Evolutionary conservation across 1,140 invertebrate genomes (phyloP).

Genomic region (Habropoda laboriosa): DNA sequence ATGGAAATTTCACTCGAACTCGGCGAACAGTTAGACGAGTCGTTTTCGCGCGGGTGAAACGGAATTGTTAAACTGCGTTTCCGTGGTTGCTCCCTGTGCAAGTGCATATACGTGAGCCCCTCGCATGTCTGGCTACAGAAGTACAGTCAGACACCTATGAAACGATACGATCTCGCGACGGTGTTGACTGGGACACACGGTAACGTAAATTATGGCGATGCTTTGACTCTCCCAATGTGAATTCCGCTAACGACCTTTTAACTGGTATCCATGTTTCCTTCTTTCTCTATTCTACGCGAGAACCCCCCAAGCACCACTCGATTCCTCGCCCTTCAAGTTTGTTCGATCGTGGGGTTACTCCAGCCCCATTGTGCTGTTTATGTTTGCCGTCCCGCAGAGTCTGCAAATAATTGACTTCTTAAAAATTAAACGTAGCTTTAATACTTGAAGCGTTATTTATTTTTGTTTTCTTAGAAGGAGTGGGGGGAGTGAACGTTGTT

Average conservation of each 20-base stretch:
- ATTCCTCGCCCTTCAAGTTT: background rate
- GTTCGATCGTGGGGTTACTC: slow-evolving; percentile 20
- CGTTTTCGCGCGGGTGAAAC: slow-evolving; percentile 55
- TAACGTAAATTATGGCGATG: slow-evolving; percentile 63
- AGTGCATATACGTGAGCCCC: background rate
- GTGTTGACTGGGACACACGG: slow-evolving; percentile 63
- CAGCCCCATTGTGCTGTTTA: background rate
- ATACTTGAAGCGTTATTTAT: background rate
- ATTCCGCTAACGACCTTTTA: slow-evolving; percentile 64
- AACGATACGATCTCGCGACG: slow-evolving; percentile 65
- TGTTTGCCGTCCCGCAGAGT: no score
- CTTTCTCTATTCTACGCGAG: background rate
- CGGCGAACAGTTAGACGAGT: slow-evolving; percentile 43
- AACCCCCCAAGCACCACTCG: background rate
- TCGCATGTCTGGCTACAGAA: slow-evolving; percentile 44
- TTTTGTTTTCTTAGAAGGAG: no score
- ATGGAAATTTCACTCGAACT: slow-evolving; percentile 36
- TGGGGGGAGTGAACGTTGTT: no score
- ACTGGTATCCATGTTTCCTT: slow-evolving; percentile 23
- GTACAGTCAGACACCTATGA: slow-evolving; percentile 53
- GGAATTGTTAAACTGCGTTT: slow-evolving; percentile 63
- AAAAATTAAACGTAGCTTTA: background rate
- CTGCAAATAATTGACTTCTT: slow-evolving; percentile 7
- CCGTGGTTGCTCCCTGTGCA: slow-evolving; percentile 28
- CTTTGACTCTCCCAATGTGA: slow-evolving; percentile 52